Evolutionary conservation across 2,888 invertebrate species (phyloP).

Genomic region (Synanthedon andrenaeformis): DNA sequence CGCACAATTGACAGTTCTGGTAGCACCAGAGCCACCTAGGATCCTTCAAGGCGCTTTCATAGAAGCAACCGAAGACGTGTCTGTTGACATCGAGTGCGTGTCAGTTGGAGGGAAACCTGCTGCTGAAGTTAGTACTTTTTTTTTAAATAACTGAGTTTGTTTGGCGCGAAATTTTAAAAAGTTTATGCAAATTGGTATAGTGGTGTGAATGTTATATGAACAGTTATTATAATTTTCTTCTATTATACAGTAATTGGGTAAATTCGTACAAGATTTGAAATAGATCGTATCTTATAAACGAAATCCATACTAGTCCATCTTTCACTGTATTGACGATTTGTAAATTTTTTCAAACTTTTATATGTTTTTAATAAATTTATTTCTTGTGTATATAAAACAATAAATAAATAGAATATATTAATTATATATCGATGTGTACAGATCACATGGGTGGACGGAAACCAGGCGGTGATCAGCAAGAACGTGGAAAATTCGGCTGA

Average conservation of each 20-base stretch:
- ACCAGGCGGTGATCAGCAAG: constrained; percentile 81
- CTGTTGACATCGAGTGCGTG: constrained; percentile 85
- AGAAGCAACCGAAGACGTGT: constrained; percentile 83
- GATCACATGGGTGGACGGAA: constrained; percentile 91
- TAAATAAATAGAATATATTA: no score
- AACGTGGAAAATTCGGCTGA: constrained; percentile 79
- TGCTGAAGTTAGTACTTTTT: constrained; percentile 71
- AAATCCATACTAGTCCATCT: no score
- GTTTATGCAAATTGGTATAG: not conserved
- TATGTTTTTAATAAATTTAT: no score
- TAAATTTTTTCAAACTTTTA: no score
- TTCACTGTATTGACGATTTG: no score
- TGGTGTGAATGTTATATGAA: no score
- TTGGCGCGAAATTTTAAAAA: no score
- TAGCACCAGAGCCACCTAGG: constrained; percentile 86
- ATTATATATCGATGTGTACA: constrained; percentile 22
- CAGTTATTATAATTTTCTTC: no score
- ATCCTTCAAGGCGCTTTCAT: constrained; percentile 82
- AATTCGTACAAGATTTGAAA: no score
- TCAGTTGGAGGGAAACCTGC: constrained; percentile 89
- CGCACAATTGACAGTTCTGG: constrained; percentile 82
- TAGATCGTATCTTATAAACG: no score
- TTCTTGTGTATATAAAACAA: no score
- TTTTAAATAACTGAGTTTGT: not conserved
- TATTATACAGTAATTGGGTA: no score